Conservation (phyloP, 2,113 vertebrate species). For the Vicugna pacos region DNA sequence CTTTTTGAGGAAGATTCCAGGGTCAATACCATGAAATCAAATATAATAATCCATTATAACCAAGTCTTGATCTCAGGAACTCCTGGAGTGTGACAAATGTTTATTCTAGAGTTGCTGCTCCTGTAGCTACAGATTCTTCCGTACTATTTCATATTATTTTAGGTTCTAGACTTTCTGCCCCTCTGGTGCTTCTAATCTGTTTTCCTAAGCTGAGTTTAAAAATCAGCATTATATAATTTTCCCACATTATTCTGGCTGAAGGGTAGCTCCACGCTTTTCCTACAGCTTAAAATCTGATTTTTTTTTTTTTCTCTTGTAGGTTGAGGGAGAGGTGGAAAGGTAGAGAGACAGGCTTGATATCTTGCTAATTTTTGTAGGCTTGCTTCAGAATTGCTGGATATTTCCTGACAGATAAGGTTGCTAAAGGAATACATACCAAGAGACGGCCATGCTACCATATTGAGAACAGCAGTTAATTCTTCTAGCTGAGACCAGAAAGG, state of each 20-base stretch:
- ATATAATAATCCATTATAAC: neutral
- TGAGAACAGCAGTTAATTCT: constrained; percentile 41
- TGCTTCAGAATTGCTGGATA: neutral
- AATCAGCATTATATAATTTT: neutral
- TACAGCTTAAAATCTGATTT: constrained; percentile 16
- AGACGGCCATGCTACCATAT: neutral
- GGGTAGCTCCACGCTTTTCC: neutral
- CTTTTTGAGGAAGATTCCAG: neutral
- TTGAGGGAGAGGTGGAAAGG: neutral
- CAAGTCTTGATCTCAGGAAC: neutral
- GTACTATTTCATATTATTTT: neutral
- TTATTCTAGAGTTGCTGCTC: constrained; percentile 5
- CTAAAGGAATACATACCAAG: constrained; percentile 35
- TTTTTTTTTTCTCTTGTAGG: neutral
- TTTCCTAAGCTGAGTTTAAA: constrained; percentile 19
- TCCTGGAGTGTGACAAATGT: neutral
- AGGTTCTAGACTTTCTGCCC: neutral
- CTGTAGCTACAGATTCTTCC: neutral
- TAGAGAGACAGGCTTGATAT: neutral
- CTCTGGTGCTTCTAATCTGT: constrained; percentile 21
- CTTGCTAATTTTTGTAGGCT: constrained; percentile 13
- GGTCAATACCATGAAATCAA: constrained; percentile 29
- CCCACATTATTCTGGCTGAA: constrained; percentile 4
- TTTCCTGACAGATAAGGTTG: neutral
- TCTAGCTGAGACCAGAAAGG: neutral